phyloP scores from a whole-genome alignment of 2,113 vertebrate genomes.

The Sula dactylatra region DNA sequence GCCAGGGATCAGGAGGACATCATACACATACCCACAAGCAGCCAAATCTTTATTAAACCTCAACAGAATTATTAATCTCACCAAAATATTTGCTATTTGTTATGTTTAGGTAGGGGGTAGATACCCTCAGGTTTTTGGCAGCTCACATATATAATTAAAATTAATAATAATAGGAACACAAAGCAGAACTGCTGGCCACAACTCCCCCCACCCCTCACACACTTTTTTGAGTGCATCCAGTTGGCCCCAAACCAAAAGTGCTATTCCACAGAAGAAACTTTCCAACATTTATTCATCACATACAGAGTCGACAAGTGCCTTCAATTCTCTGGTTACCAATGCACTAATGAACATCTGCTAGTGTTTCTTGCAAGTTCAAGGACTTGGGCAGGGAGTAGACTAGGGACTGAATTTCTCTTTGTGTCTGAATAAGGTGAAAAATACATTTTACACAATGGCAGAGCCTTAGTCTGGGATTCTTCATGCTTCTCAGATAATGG shows the following conservation, averaged over 20 bases:
- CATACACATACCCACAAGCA: fast-evolving
- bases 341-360: conserved; percentile 75
- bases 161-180: conserved; percentile 37
- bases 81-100: neutral
- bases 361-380: conserved; percentile 68
- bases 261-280: conserved; percentile 12
- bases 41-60: neutral
- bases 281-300: conserved; percentile 58
- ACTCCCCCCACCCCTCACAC: neutral
- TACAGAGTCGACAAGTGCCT: conserved; percentile 45
- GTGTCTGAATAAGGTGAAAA: conserved; percentile 10
- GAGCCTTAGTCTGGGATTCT: neutral
- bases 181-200: conserved; percentile 6
- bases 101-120: neutral
- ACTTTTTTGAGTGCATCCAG: neutral
- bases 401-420: neutral
- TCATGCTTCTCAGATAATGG: neutral
- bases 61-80: conserved; percentile 1
- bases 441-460: neutral
- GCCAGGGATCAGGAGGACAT: neutral
- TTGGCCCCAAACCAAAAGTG: conserved; percentile 66
- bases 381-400: conserved; percentile 35
- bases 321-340: conserved; percentile 36
- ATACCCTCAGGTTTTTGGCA: conserved; percentile 60
- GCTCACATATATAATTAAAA: conserved; percentile 64